These are phyloP conservation scores for Globicephala melas DNA, from an alignment of 2,113 vertebrate species.

Conservation along the genomic window DNA sequence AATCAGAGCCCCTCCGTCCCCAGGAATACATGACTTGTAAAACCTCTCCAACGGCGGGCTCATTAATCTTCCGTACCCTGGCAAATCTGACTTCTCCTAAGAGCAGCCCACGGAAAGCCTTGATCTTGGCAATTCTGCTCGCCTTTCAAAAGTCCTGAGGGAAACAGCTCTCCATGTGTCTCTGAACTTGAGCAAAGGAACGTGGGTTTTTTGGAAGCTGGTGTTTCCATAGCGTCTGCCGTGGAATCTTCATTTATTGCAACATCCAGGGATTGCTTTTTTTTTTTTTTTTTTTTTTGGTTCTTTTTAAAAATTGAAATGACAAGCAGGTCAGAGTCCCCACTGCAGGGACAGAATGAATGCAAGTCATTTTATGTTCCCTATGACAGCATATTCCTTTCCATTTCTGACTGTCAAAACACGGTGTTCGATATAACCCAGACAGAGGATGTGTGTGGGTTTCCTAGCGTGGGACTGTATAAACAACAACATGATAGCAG, in stretches of 20 bases:
- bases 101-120: slow-evolving; percentile 2
- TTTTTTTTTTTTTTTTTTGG: background rate
- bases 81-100: background rate
- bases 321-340: background rate
- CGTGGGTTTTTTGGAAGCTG: background rate
- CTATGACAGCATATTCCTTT: background rate
- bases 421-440: background rate
- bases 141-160: slow-evolving; percentile 26
- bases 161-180: slow-evolving; percentile 15
- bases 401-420: accelerated
- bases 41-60: background rate
- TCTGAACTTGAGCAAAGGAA: slow-evolving; percentile 49
- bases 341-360: slow-evolving; percentile 37
- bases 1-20: background rate
- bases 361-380: background rate
- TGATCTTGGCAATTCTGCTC: slow-evolving; percentile 37
- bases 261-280: background rate
- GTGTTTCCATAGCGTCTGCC: slow-evolving; percentile 23
- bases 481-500: background rate
- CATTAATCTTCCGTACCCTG: slow-evolving; percentile 55
- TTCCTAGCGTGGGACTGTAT: accelerated
- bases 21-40: background rate
- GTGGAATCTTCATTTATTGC: slow-evolving; percentile 39
- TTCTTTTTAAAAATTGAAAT: background rate
- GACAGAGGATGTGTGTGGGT: background rate